These are phyloP conservation scores for Yponomeuta plumbellus DNA, from an alignment of 2,888 invertebrate genomes.

Conservation along the genomic window DNA sequence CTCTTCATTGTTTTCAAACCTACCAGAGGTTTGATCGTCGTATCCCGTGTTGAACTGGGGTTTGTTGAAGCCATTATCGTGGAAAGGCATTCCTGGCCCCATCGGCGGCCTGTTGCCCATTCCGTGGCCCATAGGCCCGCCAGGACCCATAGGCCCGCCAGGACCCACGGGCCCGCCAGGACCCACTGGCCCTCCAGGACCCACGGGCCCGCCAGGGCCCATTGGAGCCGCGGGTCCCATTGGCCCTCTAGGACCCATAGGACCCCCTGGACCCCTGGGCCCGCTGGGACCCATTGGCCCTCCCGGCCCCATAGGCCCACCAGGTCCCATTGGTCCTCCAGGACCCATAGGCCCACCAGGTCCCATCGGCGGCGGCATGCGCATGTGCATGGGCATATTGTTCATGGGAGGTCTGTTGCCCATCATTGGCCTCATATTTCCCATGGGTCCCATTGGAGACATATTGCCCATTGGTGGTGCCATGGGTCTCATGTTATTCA, in stretches of 20 bases:
- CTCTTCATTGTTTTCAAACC: slow-evolving; percentile 52
- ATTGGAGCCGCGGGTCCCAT: slow-evolving; percentile 30
- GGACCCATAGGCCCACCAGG: slow-evolving; percentile 32
- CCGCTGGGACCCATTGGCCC: slow-evolving; percentile 34
- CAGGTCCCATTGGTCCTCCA: slow-evolving; percentile 27
- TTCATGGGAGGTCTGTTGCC: slow-evolving; percentile 27
- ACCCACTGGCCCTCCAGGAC: slow-evolving; percentile 24
- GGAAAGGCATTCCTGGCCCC: slow-evolving; percentile 42
- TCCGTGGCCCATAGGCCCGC: slow-evolving; percentile 31
- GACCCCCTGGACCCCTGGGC: slow-evolving; percentile 30
- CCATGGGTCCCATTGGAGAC: slow-evolving; percentile 20
- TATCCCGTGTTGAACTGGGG: slow-evolving; percentile 50
- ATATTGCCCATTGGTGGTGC: slow-evolving; percentile 20
- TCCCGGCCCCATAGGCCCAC: slow-evolving; percentile 27
- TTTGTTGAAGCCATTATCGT: slow-evolving; percentile 63
- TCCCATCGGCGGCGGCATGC: slow-evolving; percentile 34
- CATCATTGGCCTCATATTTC: slow-evolving; percentile 24
- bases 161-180: slow-evolving; percentile 31
- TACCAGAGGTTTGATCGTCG: slow-evolving; percentile 54
- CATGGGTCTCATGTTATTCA: slow-evolving; percentile 18
- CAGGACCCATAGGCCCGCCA: slow-evolving; percentile 34
- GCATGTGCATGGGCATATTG: slow-evolving; percentile 27
- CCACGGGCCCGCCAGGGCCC: slow-evolving; percentile 25
- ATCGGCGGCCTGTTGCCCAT: slow-evolving; percentile 42
- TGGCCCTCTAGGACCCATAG: slow-evolving; percentile 42